phyloP scores from a whole-genome alignment of 1,140 invertebrate genomes.

The Drosophila bifasciata region DNA sequence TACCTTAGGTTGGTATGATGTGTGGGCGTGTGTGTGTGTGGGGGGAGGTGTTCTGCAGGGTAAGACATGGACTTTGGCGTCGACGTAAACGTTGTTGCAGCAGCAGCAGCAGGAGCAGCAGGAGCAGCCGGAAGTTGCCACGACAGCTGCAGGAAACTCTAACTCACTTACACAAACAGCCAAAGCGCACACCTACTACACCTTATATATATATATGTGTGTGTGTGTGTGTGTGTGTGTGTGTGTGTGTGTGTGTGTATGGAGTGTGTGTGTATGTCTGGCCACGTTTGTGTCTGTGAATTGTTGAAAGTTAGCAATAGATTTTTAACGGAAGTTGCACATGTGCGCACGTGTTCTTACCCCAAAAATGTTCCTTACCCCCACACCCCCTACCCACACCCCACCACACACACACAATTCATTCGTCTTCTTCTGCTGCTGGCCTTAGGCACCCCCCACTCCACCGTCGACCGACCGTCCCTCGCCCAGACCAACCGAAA shows the following conservation, averaged over 20 bases:
- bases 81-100: constrained; percentile 34
- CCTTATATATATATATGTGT: constrained; percentile 2
- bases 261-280: constrained; percentile 32
- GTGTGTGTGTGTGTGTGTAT: constrained; percentile 17
- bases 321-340: constrained; percentile 82
- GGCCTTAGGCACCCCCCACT: not conserved
- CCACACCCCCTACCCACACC: too few relatives aligned
- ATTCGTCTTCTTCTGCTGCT: constrained; percentile 31
- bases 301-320: constrained; percentile 82
- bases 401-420: too few relatives aligned
- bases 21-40: too few relatives aligned
- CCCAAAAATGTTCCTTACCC: constrained; percentile 25
- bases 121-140: constrained; percentile 74
- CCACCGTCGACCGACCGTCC: too few relatives aligned
- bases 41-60: not conserved
- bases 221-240: constrained; percentile 14
- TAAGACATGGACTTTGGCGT: constrained; percentile 31
- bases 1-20: too few relatives aligned
- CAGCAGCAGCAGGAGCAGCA: constrained; percentile 29
- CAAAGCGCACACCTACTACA: constrained; percentile 52
- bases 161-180: constrained; percentile 79
- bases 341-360: constrained; percentile 79
- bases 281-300: constrained; percentile 54
- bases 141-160: constrained; percentile 81
- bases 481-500: not conserved